phyloP scores from a whole-genome alignment of 2,888 invertebrate genomes.

The Drosophila neotestacea region DNA sequence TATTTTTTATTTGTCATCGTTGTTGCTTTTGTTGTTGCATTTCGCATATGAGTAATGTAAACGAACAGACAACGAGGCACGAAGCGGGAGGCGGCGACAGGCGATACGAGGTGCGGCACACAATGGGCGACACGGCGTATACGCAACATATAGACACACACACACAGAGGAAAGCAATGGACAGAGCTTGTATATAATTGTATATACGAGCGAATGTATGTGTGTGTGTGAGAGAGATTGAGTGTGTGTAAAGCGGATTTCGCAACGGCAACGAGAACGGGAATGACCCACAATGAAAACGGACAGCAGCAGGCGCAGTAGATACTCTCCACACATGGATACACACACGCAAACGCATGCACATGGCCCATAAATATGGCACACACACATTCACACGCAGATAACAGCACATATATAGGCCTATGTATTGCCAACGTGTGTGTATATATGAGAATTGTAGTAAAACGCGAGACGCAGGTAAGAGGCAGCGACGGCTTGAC shows the following conservation, averaged over 20 bases:
- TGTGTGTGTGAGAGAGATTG: slow-evolving; percentile 12
- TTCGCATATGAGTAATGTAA: slow-evolving; percentile 72
- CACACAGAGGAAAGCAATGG: slow-evolving; percentile 24
- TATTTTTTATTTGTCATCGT: slow-evolving; percentile 25
- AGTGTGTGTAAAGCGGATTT: slow-evolving; percentile 69
- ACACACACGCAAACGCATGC: slow-evolving; percentile 43
- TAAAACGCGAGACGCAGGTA: slow-evolving; percentile 69
- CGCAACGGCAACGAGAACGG: slow-evolving; percentile 53
- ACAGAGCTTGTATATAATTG: slow-evolving; percentile 44
- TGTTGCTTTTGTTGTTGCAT: slow-evolving; percentile 33
- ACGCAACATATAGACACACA: slow-evolving; percentile 56
- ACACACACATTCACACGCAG: slow-evolving; percentile 43
- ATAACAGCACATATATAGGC: slow-evolving; percentile 18
- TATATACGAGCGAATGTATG: slow-evolving; percentile 17
- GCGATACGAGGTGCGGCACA: slow-evolving; percentile 66
- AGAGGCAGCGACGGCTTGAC: slow-evolving; percentile 43
- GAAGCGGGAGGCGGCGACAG: slow-evolving; percentile 20
- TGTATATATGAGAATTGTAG: slow-evolving; percentile 49
- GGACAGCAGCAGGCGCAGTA: slow-evolving; percentile 53
- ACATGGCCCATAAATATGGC: slow-evolving; percentile 73
- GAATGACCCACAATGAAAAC: slow-evolving; percentile 77
- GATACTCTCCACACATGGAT: slow-evolving; percentile 51
- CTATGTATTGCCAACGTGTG: slow-evolving; percentile 20
- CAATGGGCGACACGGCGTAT: slow-evolving; percentile 74
- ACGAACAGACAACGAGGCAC: slow-evolving; percentile 50